Percentiles rank a stretch among this genome's conserved stretches.
Evolutionary conservation across 2,888 invertebrate genomes (phyloP).

Genomic region (Eueremaeus valkanovi): DNA sequence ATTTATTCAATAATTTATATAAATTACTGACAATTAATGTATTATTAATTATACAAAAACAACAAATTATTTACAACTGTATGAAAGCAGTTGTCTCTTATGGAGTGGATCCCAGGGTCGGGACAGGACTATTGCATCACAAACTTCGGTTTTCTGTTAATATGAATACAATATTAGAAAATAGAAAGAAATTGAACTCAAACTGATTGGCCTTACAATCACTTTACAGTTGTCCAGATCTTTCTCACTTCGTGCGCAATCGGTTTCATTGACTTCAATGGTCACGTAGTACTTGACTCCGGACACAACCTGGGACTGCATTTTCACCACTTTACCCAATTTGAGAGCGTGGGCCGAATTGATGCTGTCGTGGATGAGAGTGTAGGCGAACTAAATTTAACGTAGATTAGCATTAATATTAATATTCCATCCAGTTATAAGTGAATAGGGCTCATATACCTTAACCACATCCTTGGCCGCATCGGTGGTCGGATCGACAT

Average conservation of each 20-base stretch:
- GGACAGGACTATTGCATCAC: not conserved
- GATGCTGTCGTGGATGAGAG: not conserved
- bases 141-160: not conserved
- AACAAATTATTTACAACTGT: no score
- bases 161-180: not conserved
- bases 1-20: no score
- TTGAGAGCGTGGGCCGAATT: not conserved
- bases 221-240: not conserved
- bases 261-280: not conserved
- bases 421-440: no score
- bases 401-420: no score
- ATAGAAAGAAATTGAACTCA: not conserved
- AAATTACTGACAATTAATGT: no score
- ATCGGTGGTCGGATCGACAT: not conserved
- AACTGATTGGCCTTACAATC: not conserved
- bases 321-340: not conserved
- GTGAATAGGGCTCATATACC: no score
- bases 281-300: constrained; percentile 23
- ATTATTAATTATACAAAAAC: no score
- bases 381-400: not conserved
- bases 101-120: no score
- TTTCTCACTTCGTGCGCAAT: not conserved
- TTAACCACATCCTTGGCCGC: not conserved
- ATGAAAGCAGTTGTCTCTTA: no score
- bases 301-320: not conserved